Evolutionary conservation across 2,888 invertebrate genomes (phyloP).

Genomic region (Synergus itoensis): DNA sequence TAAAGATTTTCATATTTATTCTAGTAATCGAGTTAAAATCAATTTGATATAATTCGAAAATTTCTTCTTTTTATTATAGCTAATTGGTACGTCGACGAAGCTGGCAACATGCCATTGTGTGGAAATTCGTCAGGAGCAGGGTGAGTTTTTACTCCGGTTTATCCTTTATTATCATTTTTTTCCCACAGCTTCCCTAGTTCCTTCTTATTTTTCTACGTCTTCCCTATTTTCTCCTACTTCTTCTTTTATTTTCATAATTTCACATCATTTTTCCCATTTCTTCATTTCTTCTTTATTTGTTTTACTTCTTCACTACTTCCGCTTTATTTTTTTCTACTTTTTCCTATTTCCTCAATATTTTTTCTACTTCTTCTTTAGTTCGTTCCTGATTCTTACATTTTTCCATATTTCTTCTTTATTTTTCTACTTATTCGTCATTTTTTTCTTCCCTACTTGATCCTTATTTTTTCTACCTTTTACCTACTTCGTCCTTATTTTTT

Average conservation of each 20-base stretch:
- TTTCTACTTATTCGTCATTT: too few relatives aligned
- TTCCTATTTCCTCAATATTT: not conserved
- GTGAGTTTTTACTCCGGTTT: constrained; percentile 78
- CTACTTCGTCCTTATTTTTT: not conserved
- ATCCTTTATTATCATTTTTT: too few relatives aligned
- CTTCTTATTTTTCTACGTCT: not conserved
- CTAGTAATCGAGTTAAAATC: too few relatives aligned
- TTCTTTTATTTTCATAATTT: too few relatives aligned
- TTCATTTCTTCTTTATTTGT: too few relatives aligned
- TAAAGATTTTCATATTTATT: too few relatives aligned
- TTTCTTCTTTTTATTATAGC: constrained; percentile 78
- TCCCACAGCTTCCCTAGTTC: too few relatives aligned
- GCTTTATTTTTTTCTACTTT: too few relatives aligned
- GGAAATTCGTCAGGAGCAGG: constrained; percentile 96
- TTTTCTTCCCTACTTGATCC: not conserved
- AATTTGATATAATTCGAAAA: not conserved
- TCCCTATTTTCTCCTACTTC: too few relatives aligned
- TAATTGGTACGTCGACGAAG: constrained; percentile 86
- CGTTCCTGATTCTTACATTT: not conserved
- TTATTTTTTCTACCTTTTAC: not conserved
- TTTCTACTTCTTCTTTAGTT: not conserved
- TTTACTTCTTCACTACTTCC: too few relatives aligned
- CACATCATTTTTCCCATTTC: too few relatives aligned
- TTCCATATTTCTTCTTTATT: not conserved
- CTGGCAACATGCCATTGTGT: constrained; percentile 88